phyloP scores from a whole-genome alignment of 2,888 invertebrate species.

The Ypsolopha sequella region DNA sequence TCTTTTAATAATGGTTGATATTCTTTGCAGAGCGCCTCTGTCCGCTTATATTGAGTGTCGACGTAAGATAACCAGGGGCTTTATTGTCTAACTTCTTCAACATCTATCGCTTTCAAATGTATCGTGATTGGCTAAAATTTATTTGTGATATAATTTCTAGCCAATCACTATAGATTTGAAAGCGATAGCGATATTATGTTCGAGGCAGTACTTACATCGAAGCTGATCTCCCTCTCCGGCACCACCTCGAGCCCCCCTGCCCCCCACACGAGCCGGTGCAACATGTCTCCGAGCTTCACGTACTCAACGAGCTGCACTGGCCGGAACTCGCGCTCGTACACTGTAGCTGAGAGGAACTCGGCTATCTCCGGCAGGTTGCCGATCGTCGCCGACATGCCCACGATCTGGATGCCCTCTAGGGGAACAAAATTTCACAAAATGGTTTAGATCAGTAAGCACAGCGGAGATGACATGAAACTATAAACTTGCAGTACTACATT shows the following conservation, averaged over 20 bases:
- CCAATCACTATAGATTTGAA: background rate
- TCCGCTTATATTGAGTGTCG: too few relatives aligned
- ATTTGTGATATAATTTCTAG: too few relatives aligned
- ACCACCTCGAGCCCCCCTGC: constrained; percentile 27
- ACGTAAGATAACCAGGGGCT: too few relatives aligned
- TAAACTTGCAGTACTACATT: too few relatives aligned
- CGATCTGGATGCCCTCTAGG: constrained; percentile 80
- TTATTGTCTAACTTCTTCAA: too few relatives aligned
- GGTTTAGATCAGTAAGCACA: background rate
- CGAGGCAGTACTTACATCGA: constrained; percentile 29
- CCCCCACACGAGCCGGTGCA: constrained; percentile 49
- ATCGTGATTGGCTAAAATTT: too few relatives aligned
- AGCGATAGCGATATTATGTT: background rate
- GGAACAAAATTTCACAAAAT: background rate
- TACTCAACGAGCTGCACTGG: constrained; percentile 89
- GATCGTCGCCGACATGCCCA: constrained; percentile 98
- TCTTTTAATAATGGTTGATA: too few relatives aligned
- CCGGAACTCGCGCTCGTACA: constrained; percentile 88
- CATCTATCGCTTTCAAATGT: too few relatives aligned
- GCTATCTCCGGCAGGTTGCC: constrained; percentile 89
- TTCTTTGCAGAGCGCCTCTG: too few relatives aligned
- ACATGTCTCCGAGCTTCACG: constrained; percentile 76
- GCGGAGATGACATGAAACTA: background rate
- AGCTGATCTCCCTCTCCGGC: constrained; percentile 33
- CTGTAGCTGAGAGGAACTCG: constrained; percentile 82